These are phyloP conservation scores for Bungarus multicinctus DNA, from an alignment of 2,113 vertebrate genomes.

Conservation along the genomic window DNA sequence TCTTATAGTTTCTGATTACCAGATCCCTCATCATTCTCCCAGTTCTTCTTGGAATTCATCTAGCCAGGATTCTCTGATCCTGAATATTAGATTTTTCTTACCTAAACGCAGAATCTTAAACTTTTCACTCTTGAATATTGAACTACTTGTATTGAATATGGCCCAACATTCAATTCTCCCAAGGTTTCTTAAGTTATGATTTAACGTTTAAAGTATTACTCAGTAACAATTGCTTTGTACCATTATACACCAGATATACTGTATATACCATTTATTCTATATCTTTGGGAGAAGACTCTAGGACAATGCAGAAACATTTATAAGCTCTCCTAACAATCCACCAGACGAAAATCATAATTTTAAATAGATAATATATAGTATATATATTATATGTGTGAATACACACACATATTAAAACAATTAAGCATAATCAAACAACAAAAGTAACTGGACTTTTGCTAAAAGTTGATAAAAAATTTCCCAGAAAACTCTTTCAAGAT, in stretches of 20 bases:
- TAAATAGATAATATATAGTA: background rate
- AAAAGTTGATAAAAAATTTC: background rate
- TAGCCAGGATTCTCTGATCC: background rate
- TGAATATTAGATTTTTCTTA: background rate
- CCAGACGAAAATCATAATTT: background rate
- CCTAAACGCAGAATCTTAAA: background rate
- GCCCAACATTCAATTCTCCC: background rate
- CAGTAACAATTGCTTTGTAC: background rate
- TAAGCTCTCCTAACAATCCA: background rate
- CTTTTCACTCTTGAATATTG: background rate
- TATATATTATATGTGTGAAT: too few species aligned
- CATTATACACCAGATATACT: background rate
- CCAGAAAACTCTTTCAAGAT: background rate
- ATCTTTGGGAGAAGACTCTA: background rate
- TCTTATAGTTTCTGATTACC: background rate
- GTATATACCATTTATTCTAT: background rate
- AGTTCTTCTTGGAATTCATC: background rate
- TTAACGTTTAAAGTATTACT: background rate
- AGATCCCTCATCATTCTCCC: background rate
- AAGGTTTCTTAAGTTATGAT: background rate
- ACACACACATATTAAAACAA: too few species aligned
- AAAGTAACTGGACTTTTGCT: background rate
- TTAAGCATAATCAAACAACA: background rate
- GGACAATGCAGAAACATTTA: background rate
- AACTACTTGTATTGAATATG: background rate